Evolutionary conservation across 2,888 invertebrate genomes (phyloP).

Genomic region (Rhagonycha lutea): DNA sequence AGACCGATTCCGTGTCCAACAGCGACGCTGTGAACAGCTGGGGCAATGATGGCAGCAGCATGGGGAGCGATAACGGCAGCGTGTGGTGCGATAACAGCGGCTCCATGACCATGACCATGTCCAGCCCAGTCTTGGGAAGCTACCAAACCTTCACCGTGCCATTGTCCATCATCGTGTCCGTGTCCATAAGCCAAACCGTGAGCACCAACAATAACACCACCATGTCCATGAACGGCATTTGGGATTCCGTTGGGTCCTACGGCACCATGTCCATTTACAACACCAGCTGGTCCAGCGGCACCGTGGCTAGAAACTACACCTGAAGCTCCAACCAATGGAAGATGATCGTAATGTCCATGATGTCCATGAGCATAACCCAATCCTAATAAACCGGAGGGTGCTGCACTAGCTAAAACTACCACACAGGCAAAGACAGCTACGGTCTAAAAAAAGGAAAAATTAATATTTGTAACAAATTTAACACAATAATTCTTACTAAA

Average conservation of each 20-base stretch:
- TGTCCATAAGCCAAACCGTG: slow-evolving; percentile 4
- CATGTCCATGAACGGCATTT: slow-evolving; percentile 7
- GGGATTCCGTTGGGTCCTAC: slow-evolving; percentile 21
- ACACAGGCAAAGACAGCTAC: slow-evolving; percentile 36
- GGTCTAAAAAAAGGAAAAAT: slow-evolving; percentile 24
- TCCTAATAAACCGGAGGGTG: slow-evolving; percentile 34
- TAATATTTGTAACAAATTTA: background rate
- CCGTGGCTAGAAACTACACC: slow-evolving; percentile 34
- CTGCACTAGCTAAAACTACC: slow-evolving; percentile 35
- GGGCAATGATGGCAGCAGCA: slow-evolving; percentile 5
- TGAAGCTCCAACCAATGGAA: slow-evolving; percentile 26
- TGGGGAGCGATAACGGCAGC: slow-evolving; percentile 26
- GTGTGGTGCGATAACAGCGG: slow-evolving; percentile 7
- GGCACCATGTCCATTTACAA: slow-evolving; percentile 31
- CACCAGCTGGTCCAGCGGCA: slow-evolving; percentile 30
- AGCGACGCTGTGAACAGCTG: slow-evolving; percentile 11
- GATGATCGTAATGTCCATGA: slow-evolving; percentile 13
- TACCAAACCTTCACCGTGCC: slow-evolving; percentile 30
- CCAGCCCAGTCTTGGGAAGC: slow-evolving; percentile 25
- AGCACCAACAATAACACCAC: slow-evolving; percentile 11
- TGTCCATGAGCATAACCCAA: slow-evolving; percentile 5
- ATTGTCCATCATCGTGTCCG: slow-evolving; percentile 29
- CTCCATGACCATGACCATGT: slow-evolving; percentile 19
- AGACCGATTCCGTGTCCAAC: slow-evolving; percentile 10
- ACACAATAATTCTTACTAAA: slow-evolving; percentile 33